A percentile compares a stretch with the other conserved stretches of the same genome.
Evolutionary conservation across 2,888 invertebrate genomes (phyloP).

Genomic region (Calliopum simillimum): DNA sequence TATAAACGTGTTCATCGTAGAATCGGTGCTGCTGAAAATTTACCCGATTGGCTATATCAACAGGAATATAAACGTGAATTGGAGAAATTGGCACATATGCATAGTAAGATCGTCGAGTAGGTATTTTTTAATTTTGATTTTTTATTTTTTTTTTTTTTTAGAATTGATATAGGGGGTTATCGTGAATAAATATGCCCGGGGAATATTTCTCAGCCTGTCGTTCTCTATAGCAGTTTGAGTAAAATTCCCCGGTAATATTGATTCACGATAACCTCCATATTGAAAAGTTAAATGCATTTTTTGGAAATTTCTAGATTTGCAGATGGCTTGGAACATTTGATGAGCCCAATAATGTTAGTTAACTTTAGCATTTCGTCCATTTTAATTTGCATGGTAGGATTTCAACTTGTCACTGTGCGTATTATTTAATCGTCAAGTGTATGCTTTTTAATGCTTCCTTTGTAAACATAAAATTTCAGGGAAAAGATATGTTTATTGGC

Average conservation of each 20-base stretch:
- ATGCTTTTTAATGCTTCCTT: not conserved
- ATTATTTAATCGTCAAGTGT: not conserved
- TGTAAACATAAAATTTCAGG: slow-evolving; percentile 40
- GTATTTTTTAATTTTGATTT: slow-evolving; percentile 10
- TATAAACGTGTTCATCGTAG: slow-evolving; percentile 39
- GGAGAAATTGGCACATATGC: slow-evolving; percentile 55
- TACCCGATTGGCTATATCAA: slow-evolving; percentile 35
- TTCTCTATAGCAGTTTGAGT: too few relatives aligned
- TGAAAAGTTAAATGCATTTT: not conserved
- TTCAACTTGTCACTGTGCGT: slow-evolving; percentile 62
- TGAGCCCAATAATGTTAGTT: slow-evolving; percentile 62
- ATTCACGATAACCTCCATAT: not conserved
- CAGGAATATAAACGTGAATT: slow-evolving; percentile 47
- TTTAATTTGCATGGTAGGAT: slow-evolving; percentile 66
- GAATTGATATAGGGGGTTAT: too few relatives aligned
- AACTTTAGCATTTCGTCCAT: slow-evolving; percentile 64
- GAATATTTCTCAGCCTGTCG: too few relatives aligned
- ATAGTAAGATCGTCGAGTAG: slow-evolving; percentile 60
- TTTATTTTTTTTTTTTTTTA: too few relatives aligned
- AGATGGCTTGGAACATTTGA: slow-evolving; percentile 59
- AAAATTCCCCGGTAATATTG: too few relatives aligned
- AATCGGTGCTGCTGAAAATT: slow-evolving; percentile 13
- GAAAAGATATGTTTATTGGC: slow-evolving; percentile 62
- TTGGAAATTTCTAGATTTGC: slow-evolving; percentile 56
- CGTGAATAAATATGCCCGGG: too few relatives aligned